Base-by-base conservation (phyloP, 1,140 invertebrate species). In the Bombus balteatus region DNA sequence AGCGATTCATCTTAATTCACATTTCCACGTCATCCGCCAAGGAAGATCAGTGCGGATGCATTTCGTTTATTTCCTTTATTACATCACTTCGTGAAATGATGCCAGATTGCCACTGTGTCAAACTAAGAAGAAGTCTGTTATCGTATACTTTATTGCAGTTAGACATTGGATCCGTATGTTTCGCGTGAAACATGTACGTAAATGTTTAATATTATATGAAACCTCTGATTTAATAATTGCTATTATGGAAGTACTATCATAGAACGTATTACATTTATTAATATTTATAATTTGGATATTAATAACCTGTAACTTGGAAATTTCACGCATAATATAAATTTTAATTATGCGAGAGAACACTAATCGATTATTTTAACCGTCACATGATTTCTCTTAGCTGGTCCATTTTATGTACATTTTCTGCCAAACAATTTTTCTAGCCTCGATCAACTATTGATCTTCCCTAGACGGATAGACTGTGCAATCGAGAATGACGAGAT, bases 401-500 rank as follows among this genome's bases (percentile, higher is more conserved):
- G 59, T 0, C 8, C 59, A 13, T 13, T 62, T 13, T n/a, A 62
- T n/a, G 28, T 62, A 62, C 28, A 62, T n/a, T n/a, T 28, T 5
- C 59, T 13, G 59, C 4, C 59, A 22, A 62, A n/a, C 28, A 62
- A 62, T 62, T 62, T 62, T 62, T 62, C 59, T 62, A 62, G 59
- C 28, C 8, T 37, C 32, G 32, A 68, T 68, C 57, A 57, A 18
- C 37, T 34, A 57, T 71, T 47, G 81, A 77, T 83, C 59, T 59
- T 43, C 8, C n/a, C 4, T 28, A 39, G 22, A 3, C 6, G 37
- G 9, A 41, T 78, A 72, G 37, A 78, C 53, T 9, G n/a, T 39
- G 53, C 57, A 37, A 84, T 85, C 76, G 83, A 77, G 79, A 72
- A 85, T 72, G 83, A 71, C 83, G 68, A 85, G 84, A 75, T 89